Conservation (phyloP, 2,113 vertebrate species). For the Chrysemys picta region DNA sequence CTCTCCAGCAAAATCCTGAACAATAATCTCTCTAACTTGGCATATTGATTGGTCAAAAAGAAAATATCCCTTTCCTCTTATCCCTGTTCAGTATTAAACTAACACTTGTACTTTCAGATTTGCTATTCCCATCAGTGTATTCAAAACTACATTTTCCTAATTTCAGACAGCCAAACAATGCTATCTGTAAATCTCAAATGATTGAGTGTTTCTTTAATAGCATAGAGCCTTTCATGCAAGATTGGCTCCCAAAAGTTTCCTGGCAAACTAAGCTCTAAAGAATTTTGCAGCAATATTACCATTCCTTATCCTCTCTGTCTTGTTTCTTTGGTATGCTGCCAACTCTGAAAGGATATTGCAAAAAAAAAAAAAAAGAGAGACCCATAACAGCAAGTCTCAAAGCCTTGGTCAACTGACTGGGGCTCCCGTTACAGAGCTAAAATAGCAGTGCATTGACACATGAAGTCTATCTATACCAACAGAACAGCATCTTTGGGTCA, state of each 20-base stretch:
- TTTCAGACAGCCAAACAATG: not conserved
- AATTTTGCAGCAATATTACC: not conserved
- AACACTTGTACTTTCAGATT: accelerated
- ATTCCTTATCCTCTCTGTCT: not conserved
- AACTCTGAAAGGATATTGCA: not conserved
- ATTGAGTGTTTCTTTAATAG: not conserved
- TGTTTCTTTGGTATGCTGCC: not conserved
- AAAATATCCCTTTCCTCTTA: not conserved
- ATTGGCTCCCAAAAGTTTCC: not conserved
- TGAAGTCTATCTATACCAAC: not conserved
- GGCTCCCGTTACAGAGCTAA: not conserved
- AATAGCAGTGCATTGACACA: not conserved
- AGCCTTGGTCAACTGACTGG: not conserved
- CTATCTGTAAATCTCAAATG: not conserved
- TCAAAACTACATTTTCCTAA: not conserved
- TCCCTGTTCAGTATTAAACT: not conserved
- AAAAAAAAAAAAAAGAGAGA: too few species aligned
- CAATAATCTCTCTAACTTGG: not conserved
- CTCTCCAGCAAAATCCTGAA: not conserved
- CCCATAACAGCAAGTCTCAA: too few species aligned
- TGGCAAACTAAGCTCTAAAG: not conserved
- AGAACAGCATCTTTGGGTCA: not conserved
- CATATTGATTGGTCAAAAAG: not conserved
- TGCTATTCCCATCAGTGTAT: not conserved
- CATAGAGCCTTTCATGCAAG: not conserved